Conservation (phyloP, 2,888 invertebrate genomes). For the Brachypalpus laphriformis region DNA sequence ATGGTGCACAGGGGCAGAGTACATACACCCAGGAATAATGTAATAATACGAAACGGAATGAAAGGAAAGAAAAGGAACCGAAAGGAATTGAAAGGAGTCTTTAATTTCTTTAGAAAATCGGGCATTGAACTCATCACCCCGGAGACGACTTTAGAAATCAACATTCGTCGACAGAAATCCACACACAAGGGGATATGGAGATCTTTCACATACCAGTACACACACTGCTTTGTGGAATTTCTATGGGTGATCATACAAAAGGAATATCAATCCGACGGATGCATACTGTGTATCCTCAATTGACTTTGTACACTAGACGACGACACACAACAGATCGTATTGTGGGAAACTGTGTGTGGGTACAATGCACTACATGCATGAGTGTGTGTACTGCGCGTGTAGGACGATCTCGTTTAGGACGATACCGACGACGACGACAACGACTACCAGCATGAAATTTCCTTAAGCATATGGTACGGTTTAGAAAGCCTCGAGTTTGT, state of each 20-base stretch:
- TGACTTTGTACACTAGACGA: conserved; percentile 44
- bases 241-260: conserved; percentile 61
- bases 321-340: neutral
- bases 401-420: conserved; percentile 38
- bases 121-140: conserved; percentile 68
- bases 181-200: conserved; percentile 12
- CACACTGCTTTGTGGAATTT: conserved; percentile 45
- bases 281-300: conserved; percentile 61
- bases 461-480: conserved; percentile 61
- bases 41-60: conserved; percentile 38
- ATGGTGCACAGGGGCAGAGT: neutral
- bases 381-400: neutral
- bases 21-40: conserved; percentile 25
- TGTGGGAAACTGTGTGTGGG: conserved; percentile 21
- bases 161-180: conserved; percentile 30
- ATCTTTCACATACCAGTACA: conserved; percentile 9
- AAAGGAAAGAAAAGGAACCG: conserved; percentile 52
- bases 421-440: neutral
- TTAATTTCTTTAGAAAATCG: conserved; percentile 72
- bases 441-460: conserved; percentile 60
- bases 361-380: conserved; percentile 18
- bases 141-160: conserved; percentile 63
- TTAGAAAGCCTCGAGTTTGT: conserved; percentile 59
- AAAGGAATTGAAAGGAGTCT: conserved; percentile 69
- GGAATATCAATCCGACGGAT: conserved; percentile 68